Evolutionary conservation across 2,113 vertebrate species (phyloP).

Genomic region (Tragulus kanchil): DNA sequence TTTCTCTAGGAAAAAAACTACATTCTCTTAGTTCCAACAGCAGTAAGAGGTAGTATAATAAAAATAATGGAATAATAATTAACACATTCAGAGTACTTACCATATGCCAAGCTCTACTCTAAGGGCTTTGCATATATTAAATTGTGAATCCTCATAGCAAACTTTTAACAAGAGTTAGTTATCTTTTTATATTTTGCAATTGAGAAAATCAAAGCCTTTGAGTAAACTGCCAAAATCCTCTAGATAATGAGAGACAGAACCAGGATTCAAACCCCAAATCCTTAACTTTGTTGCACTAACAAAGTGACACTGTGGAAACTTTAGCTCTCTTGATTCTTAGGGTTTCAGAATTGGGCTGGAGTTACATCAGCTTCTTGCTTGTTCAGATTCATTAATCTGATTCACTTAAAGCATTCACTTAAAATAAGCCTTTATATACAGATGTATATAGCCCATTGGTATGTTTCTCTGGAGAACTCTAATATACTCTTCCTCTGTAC

Average conservation of each 20-base stretch:
- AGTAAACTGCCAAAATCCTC: background rate
- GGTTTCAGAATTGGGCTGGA: background rate
- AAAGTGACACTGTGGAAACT: too few species aligned
- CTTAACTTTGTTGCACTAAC: too few species aligned
- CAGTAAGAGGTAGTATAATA: background rate
- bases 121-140: background rate
- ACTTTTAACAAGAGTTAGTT: background rate
- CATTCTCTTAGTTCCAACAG: background rate
- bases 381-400: too few species aligned
- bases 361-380: background rate
- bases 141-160: background rate
- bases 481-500: background rate
- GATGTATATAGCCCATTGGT: background rate
- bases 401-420: background rate
- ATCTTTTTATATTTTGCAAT: background rate
- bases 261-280: background rate
- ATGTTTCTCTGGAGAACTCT: background rate
- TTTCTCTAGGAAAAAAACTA: background rate
- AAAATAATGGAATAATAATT: slow-evolving; percentile 14
- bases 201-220: background rate
- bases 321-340: background rate
- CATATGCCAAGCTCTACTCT: background rate
- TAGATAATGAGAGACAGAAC: background rate
- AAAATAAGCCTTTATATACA: background rate
- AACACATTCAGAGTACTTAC: background rate